These are phyloP conservation scores for Leuciscus idus DNA, from an alignment of 2,113 vertebrate genomes.

Conservation along the genomic window DNA sequence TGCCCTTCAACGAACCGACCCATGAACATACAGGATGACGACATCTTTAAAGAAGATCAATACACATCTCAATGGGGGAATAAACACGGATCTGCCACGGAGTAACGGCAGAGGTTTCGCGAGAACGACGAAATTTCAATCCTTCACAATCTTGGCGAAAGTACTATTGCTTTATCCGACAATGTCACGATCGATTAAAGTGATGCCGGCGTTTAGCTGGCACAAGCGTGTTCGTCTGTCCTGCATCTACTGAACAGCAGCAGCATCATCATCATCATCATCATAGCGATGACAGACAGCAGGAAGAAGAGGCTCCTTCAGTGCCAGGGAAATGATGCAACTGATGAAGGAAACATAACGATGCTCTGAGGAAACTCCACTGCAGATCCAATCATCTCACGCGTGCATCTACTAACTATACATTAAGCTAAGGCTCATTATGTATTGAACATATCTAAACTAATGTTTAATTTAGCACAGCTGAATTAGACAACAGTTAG, in stretches of 20 bases:
- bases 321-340: neutral
- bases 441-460: neutral
- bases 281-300: slow-evolving; percentile 17
- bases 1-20: slow-evolving; percentile 31
- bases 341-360: slow-evolving; percentile 6
- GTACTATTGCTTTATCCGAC: neutral
- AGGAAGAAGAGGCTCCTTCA: neutral
- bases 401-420: neutral
- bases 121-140: neutral
- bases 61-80: slow-evolving; percentile 22
- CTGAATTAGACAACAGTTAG: neutral
- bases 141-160: neutral
- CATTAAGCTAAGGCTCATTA: no score
- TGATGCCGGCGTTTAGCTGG: slow-evolving; percentile 13
- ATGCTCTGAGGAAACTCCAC: neutral
- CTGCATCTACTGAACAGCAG: neutral
- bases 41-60: slow-evolving; percentile 43
- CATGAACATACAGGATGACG: slow-evolving; percentile 14
- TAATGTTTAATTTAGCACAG: neutral
- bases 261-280: neutral
- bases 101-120: slow-evolving; percentile 9
- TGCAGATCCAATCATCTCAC: neutral
- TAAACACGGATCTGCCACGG: neutral
- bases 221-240: neutral
- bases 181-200: slow-evolving; percentile 16